Evolutionary conservation across 2,888 invertebrate genomes (phyloP), one percentile per base, ranked within the genome.

Genomic region (Exocentrus adspersus): DNA sequence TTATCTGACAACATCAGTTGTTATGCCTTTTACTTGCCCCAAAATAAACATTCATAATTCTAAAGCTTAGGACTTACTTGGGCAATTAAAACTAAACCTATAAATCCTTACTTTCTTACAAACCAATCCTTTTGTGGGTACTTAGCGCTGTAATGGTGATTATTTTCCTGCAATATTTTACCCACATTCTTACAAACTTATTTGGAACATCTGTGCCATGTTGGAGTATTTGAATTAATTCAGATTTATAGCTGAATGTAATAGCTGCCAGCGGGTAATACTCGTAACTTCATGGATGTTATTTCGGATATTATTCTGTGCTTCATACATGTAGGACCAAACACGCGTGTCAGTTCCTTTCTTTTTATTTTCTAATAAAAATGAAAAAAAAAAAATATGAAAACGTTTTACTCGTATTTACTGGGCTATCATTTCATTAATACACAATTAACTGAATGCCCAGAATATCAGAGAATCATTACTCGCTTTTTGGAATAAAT

Each of bases 31-130:
- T 16, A 17, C 52, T 64, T 64, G 59, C 59, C 45, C 65, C 65
- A 42, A 64, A 63, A 65, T 37, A 64, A 60, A 32, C 10, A 48
- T 41, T 60, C 56, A 50, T 65, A 62, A 64, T 59, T 57, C 46
- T 57, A 58, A 24, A 37, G 54, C 14, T 53, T 24, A 19, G 43
- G 46, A 65, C 57, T 61, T 61, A 60, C 66, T 68, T 69, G 65
- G 65, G 53, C 67, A 69, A 69, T 69, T 69, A 65, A 63, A 71
- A 71, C 69, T 60, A 64, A 62, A 61, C 57, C 21, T 64, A 60
- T 71, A 71, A 71, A 71, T 71, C 57, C 32, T 48, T 59, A 60
- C 62, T 70, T 70, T 68, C 68, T 70, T 70, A 62, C 67, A 60
- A 65, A 67, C 48, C 66, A 65, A 65, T 67, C 65, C 67, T 69